Evolutionary conservation across 2,113 vertebrate species (phyloP).

Genomic region (Cacatua alba): DNA sequence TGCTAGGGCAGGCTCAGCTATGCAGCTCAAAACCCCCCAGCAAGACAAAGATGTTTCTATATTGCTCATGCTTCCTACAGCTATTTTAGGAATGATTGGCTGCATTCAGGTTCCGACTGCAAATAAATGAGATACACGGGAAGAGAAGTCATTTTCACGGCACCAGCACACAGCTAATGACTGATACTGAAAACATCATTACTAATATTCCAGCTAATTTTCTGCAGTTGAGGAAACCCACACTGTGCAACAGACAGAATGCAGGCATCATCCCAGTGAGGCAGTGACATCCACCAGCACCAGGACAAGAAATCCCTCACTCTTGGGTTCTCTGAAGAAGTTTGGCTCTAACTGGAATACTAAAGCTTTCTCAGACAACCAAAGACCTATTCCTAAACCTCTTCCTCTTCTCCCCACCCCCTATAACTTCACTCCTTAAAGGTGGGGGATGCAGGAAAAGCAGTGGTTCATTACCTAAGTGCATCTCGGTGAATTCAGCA

Average conservation of each 20-base stretch:
- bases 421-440: not conserved
- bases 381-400: not conserved
- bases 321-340: not conserved
- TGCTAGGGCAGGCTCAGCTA: not conserved
- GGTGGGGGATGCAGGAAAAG: not conserved
- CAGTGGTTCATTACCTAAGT: not conserved
- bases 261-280: not conserved
- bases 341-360: not conserved
- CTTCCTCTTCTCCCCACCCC: not conserved
- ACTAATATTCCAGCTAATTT: not conserved
- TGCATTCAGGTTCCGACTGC: conserved; percentile 23
- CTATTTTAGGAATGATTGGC: conserved; percentile 47
- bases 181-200: not conserved
- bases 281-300: not conserved
- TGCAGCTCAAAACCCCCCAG: not conserved
- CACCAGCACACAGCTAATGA: not conserved
- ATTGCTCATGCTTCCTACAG: not conserved
- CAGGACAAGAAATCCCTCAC: rapidly evolving
- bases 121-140: not conserved
- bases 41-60: conserved; percentile 27
- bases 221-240: not conserved
- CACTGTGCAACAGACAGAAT: not conserved
- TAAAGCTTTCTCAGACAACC: not conserved
- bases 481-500: not conserved
- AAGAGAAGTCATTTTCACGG: not conserved